Evolutionary conservation across 2,113 vertebrate genomes (phyloP).

Genomic region (Forbesichthys papilliferus): DNA sequence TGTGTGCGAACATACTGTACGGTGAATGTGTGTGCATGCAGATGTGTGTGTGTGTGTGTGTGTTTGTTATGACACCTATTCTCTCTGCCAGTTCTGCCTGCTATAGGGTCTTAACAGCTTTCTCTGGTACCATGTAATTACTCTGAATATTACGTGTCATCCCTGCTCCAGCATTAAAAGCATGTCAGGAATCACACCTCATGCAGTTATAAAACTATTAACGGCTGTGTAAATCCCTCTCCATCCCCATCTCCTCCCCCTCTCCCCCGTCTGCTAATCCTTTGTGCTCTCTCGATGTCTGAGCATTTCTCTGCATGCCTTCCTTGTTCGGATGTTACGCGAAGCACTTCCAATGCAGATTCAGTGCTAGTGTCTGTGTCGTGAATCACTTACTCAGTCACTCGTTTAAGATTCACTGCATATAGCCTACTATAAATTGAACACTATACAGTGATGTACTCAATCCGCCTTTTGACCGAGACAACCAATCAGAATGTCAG

Average conservation of each 20-base stretch:
- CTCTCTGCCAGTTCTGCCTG: conserved; percentile 24
- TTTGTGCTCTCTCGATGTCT: conserved; percentile 44
- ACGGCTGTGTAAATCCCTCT: conserved; percentile 52
- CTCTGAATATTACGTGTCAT: conserved; percentile 67
- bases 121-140: conserved; percentile 71
- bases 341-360: conserved; percentile 16
- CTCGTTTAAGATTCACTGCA: too few species aligned
- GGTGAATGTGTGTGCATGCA: background rate
- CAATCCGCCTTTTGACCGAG: too few species aligned
- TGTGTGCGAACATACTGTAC: conserved; percentile 9
- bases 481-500: too few species aligned
- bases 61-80: background rate
- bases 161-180: conserved; percentile 49
- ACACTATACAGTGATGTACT: too few species aligned
- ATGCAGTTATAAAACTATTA: conserved; percentile 72
- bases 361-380: too few species aligned
- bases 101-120: conserved; percentile 41
- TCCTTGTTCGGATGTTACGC: conserved; percentile 2
- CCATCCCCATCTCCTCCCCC: conserved; percentile 30
- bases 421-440: too few species aligned
- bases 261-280: conserved; percentile 57
- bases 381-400: too few species aligned
- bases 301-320: conserved; percentile 24
- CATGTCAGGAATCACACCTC: conserved; percentile 62
- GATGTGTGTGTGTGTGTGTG: too few species aligned